These are phyloP conservation scores for Zaprionus lachaisei DNA, from an alignment of 1,140 invertebrate genomes.

Conservation along the genomic window DNA sequence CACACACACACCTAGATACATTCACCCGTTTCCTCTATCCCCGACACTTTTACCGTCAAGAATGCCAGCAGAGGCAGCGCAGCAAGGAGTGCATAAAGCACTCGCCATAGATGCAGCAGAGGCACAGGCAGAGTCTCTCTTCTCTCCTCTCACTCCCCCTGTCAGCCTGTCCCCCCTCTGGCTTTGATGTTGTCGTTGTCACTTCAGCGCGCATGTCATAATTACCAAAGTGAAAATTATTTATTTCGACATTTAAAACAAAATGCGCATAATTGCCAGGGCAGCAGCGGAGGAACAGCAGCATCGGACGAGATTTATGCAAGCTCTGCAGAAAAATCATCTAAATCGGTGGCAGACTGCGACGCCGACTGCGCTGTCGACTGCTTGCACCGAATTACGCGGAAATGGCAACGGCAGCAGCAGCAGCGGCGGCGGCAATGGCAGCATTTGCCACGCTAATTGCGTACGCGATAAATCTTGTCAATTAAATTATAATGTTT, in stretches of 20 bases:
- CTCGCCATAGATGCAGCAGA: neutral
- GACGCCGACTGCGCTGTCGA: constrained; percentile 34
- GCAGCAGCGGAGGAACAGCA: constrained; percentile 7
- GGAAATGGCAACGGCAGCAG: constrained; percentile 41
- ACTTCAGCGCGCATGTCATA: constrained; percentile 77
- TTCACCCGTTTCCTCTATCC: neutral
- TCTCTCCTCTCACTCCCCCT: neutral
- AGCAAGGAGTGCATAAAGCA: neutral
- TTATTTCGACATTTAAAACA: constrained; percentile 82
- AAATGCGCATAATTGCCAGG: constrained; percentile 78
- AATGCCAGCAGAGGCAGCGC: neutral
- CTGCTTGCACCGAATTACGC: constrained; percentile 64
- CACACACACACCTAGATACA: constrained; percentile 8
- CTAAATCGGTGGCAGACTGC: constrained; percentile 62
- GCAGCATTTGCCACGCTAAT: constrained; percentile 81
- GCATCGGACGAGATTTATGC: constrained; percentile 62
- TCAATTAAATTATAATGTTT: constrained; percentile 84
- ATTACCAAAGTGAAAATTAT: constrained; percentile 83
- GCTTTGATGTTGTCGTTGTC: constrained; percentile 81
- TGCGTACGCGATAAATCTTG: constrained; percentile 84
- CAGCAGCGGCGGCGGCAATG: constrained; percentile 21
- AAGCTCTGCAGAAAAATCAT: constrained; percentile 74
- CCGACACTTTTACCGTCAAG: neutral
- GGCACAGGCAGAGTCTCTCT: neutral
- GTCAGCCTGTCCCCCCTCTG: neutral